Conservation (phyloP, 23 tunicate species). For the Trididemnum miniatum region DNA sequence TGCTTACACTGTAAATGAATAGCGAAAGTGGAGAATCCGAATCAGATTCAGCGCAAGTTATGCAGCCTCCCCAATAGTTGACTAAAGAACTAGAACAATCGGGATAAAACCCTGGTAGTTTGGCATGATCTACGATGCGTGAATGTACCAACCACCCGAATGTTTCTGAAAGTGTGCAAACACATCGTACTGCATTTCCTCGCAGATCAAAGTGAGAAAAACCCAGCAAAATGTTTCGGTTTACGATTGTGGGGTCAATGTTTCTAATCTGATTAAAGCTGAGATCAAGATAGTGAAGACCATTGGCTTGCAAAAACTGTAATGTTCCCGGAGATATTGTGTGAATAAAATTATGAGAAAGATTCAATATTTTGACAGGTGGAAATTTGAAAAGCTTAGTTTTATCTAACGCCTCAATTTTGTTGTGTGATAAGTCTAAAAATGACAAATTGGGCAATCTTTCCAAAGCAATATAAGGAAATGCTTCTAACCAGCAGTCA, state of each 20-base stretch:
- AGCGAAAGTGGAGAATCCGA: not conserved
- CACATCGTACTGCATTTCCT: constrained; percentile 21
- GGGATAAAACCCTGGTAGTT: constrained; percentile 30
- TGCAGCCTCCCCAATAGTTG: constrained; percentile 35
- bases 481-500: not conserved
- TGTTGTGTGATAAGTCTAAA: constrained; percentile 24
- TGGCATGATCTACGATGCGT: not conserved
- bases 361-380: not conserved
- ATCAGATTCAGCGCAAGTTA: not conserved
- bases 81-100: constrained; percentile 8
- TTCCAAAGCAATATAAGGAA: constrained; percentile 13
- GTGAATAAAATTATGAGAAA: constrained; percentile 21
- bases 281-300: not conserved
- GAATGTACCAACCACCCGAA: constrained; percentile 32
- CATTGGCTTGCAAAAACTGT: not conserved
- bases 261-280: constrained; percentile 6
- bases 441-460: not conserved
- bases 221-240: not conserved
- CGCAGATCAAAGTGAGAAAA: constrained; percentile 24
- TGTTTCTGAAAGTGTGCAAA: not conserved
- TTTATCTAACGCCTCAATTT: not conserved
- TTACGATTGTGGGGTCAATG: not conserved
- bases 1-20: constrained; percentile 2
- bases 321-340: not conserved
- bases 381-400: not conserved